Evolutionary conservation across 2,888 invertebrate genomes (phyloP), one percentile per base, ranked within the genome.

Genomic region (Rhabditoides inermis): DNA sequence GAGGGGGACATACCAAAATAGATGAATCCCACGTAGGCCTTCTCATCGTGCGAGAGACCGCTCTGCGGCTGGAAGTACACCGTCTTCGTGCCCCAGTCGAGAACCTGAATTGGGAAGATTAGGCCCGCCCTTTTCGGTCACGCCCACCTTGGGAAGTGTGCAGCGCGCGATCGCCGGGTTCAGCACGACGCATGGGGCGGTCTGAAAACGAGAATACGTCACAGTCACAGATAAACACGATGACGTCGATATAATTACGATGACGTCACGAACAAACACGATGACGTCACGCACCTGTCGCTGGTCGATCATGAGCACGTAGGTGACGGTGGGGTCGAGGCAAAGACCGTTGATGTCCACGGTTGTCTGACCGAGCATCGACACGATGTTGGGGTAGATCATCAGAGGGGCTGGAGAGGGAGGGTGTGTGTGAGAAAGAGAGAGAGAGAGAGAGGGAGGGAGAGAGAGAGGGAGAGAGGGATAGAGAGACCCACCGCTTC

Each of bases 341-440:
- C 94, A 95, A 2, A 91, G 90, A 0, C 92, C 94, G 0, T 92
- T 91, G 56, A 95, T 87, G 76, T 92, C 91, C 26, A 95, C 89
- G 50, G 90, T 85, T 0, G 89, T 88, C 1, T 92, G 92, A 4
- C 94, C 94, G 60, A 94, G 81, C 92, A 94, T 92, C 77, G 89
- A 90, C 3, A 91, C 92, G 74, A 88, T 88, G 77, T 91, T 90
- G 0, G 91, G 91, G 0, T 61, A 62, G 44, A 67, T 53, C 10
- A 63, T 51, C n/a, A 67, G 50, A 6, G 66, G 67, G 37, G 54
- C 64, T 64, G 45, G 2, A 58, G n/a, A n/a, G n/a, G n/a, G n/a
- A n/a, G n/a, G n/a, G n/a, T n/a, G n/a, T n/a, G 15, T 40, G 36
- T 23, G 36, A 49, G 40, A 44, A 10, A 23, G 45, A 44, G 37